Percentiles rank a stretch among this genome's conserved stretches.
Evolutionary conservation across 2,888 invertebrate genomes (phyloP).

Genomic region (Brachypterus glaber): DNA sequence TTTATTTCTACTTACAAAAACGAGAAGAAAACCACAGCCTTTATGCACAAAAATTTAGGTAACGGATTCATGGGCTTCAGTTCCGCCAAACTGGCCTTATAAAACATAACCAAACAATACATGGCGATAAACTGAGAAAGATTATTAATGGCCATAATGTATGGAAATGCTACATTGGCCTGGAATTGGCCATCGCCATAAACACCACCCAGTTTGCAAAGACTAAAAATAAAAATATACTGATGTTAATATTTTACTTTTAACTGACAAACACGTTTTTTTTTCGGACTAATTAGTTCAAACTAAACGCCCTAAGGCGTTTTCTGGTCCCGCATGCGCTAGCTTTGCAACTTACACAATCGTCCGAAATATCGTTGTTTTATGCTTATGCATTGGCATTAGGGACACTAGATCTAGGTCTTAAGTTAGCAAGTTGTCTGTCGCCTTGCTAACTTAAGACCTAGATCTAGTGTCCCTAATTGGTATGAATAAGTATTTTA

Average conservation of each 20-base stretch:
- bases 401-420: too few species aligned
- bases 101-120: constrained; percentile 93
- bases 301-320: too few species aligned
- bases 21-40: constrained; percentile 95
- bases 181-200: constrained; percentile 90
- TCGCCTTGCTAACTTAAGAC: too few species aligned
- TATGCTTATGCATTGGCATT: too few species aligned
- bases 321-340: too few species aligned
- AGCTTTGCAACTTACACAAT: too few species aligned
- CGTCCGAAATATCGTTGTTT: too few species aligned
- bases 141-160: constrained; percentile 79
- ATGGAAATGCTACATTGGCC: constrained; percentile 78
- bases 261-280: neutral
- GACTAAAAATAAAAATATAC: constrained; percentile 52
- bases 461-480: too few species aligned
- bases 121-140: constrained; percentile 91
- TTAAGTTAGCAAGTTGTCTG: too few species aligned
- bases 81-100: constrained; percentile 78
- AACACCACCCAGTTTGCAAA: constrained; percentile 74
- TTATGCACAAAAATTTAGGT: constrained; percentile 92
- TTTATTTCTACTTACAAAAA: constrained; percentile 88
- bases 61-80: constrained; percentile 87
- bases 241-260: too few species aligned
- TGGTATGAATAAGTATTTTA: too few species aligned
- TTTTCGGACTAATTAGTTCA: too few species aligned